phyloP scores from a whole-genome alignment of 1,140 invertebrate genomes.

The Caerostris extrusa region DNA sequence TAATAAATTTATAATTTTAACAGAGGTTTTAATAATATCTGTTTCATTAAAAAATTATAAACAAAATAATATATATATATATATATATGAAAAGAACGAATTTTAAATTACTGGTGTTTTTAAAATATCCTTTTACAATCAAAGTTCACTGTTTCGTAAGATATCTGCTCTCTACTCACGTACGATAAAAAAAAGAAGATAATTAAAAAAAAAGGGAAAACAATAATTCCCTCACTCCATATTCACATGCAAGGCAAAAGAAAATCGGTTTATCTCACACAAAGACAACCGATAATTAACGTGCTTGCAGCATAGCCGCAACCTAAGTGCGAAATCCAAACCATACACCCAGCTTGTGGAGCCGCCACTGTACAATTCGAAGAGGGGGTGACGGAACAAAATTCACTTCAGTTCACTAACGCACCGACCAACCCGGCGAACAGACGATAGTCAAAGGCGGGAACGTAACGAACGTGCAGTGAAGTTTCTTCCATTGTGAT shows the following conservation, averaged over 20 bases:
- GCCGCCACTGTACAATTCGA: slow-evolving; percentile 7
- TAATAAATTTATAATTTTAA: no score
- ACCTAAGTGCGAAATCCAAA: background rate
- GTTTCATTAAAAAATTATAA: no score
- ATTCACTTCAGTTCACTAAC: slow-evolving; percentile 31
- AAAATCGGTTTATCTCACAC: background rate
- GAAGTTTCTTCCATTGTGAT: background rate
- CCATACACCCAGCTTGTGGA: background rate
- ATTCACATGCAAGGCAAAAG: background rate
- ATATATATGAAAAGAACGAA: no score
- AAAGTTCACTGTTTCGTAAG: no score
- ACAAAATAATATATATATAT: no score
- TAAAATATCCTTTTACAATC: no score
- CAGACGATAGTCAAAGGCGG: background rate
- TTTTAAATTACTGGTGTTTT: no score
- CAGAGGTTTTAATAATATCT: no score
- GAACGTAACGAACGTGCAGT: background rate
- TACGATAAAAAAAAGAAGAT: background rate
- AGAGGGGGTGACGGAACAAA: background rate
- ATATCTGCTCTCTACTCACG: no score
- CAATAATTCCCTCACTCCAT: background rate
- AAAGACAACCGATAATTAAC: slow-evolving; percentile 4
- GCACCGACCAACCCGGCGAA: background rate
- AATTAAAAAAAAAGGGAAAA: background rate
- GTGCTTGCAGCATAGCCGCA: background rate